Conservation (phyloP, 2,888 invertebrate genomes). For the Temnothorax ravouxi region DNA sequence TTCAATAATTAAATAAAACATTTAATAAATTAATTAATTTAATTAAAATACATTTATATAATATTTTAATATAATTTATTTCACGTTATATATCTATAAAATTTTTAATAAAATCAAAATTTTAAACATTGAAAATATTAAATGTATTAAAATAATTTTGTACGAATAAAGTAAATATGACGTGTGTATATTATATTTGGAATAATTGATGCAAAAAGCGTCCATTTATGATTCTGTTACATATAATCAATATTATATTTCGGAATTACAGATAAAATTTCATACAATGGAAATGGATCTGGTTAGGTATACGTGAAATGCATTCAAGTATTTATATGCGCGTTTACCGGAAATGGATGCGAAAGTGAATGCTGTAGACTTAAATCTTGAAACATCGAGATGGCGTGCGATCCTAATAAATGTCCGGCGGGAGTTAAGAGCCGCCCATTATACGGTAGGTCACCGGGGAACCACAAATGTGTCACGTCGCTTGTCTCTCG, state of each 20-base stretch:
- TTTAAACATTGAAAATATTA: constrained; percentile 11
- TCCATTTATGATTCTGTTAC: background rate
- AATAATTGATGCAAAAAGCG: background rate
- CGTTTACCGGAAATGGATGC: background rate
- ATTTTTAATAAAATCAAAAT: constrained; percentile 1
- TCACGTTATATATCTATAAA: background rate
- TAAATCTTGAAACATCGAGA: constrained; percentile 52
- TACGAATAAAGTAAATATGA: background rate
- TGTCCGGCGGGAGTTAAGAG: constrained; percentile 54
- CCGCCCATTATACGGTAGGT: constrained; percentile 63
- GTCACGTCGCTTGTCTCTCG: constrained; percentile 76
- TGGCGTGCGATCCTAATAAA: constrained; percentile 64
- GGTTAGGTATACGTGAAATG: background rate
- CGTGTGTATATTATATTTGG: background rate
- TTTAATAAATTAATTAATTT: background rate
- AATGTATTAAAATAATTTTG: constrained; percentile 26
- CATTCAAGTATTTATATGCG: background rate
- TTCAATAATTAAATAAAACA: background rate
- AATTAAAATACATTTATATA: background rate
- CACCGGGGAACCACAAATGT: constrained; percentile 80
- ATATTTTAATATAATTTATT: background rate
- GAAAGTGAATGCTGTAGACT: background rate
- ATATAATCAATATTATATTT: constrained; percentile 8
- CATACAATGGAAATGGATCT: background rate
- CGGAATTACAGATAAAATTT: constrained; percentile 2